Evolutionary conservation across 2,113 vertebrate species (phyloP), one percentile per base, ranked within the genome.

Genomic region (Odontesthes bonariensis): DNA sequence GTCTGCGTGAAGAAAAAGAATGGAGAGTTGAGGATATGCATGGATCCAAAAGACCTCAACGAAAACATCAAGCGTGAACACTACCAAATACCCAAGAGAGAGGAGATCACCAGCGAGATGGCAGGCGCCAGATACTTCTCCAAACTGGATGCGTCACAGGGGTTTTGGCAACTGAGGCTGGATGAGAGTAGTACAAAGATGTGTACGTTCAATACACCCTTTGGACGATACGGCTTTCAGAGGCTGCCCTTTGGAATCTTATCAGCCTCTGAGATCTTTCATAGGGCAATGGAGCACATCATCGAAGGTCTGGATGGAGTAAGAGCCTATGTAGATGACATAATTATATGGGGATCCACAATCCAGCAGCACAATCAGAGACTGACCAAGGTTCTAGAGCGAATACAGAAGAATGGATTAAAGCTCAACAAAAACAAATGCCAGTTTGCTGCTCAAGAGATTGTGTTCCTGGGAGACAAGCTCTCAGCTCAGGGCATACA

Each of bases 51-150:
- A 49, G 31, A 65, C 20, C 6, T 51, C 0, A 51, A 65, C 33
- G n/a, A 52, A 22, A 65, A 52, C 12, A 65, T 52, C 8, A 52
- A 52, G 3, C 49, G 62, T n/a, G 27, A 64, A 23, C 61, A 64
- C 33, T 51, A 52, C 33, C 19, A 64, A 14, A 64, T 49, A 8
- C 62, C 62, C 10, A 65, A n/a, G 4, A 11, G 31, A 51, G 62
- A 65, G 20, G 62, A 65, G n/a, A n/a, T n/a, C n/a, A n/a, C n/a
- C n/a, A n/a, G n/a, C n/a, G n/a, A n/a, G n/a, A n/a, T n/a, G n/a
- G n/a, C n/a, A n/a, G n/a, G n/a, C n/a, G n/a, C n/a, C n/a, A n/a
- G n/a, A n/a, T n/a, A n/a, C n/a, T n/a, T n/a, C n/a, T n/a, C n/a
- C n/a, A n/a, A n/a, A n/a, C n/a, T n/a, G n/a, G n/a, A n/a, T n/a